These are phyloP conservation scores for Polypterus senegalus DNA, from an alignment of 2,113 vertebrate genomes.

Conservation along the genomic window DNA sequence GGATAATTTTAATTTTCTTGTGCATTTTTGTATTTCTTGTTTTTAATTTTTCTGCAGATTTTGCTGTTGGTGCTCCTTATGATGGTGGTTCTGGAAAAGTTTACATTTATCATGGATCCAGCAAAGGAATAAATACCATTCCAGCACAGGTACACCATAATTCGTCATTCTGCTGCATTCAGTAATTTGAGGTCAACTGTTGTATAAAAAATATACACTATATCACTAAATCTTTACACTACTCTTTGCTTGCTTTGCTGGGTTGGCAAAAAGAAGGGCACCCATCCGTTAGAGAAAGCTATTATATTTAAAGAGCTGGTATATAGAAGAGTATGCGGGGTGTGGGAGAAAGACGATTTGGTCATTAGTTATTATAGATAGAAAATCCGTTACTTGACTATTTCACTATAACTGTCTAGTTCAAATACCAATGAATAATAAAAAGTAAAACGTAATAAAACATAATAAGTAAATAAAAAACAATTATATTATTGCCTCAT, in stretches of 20 bases:
- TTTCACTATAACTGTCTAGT: too few relatives aligned
- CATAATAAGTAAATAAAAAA: too few relatives aligned
- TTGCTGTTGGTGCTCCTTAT: constrained; percentile 83
- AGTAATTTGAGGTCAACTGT: neutral
- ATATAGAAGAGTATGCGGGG: too few relatives aligned
- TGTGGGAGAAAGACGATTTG: too few relatives aligned
- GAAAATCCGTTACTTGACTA: too few relatives aligned
- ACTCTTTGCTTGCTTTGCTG: neutral
- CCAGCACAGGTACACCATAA: constrained; percentile 66
- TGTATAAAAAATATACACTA: neutral
- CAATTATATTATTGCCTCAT: too few relatives aligned
- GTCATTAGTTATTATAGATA: too few relatives aligned
- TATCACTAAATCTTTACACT: neutral
- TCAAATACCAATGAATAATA: too few relatives aligned
- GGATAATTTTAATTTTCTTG: too few relatives aligned
- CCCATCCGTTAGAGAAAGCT: too few relatives aligned
- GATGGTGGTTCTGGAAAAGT: constrained; percentile 74
- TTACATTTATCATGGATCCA: constrained; percentile 81
- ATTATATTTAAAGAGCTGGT: too few relatives aligned
- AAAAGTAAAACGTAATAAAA: too few relatives aligned
- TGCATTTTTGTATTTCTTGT: neutral
- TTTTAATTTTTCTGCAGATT: constrained; percentile 53
- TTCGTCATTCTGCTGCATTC: neutral
- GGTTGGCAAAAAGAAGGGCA: neutral
- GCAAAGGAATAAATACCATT: constrained; percentile 62